Evolutionary conservation across 2,113 vertebrate genomes (phyloP), one percentile per base, ranked within the genome.

Genomic region (Stegostoma tigrinum): DNA sequence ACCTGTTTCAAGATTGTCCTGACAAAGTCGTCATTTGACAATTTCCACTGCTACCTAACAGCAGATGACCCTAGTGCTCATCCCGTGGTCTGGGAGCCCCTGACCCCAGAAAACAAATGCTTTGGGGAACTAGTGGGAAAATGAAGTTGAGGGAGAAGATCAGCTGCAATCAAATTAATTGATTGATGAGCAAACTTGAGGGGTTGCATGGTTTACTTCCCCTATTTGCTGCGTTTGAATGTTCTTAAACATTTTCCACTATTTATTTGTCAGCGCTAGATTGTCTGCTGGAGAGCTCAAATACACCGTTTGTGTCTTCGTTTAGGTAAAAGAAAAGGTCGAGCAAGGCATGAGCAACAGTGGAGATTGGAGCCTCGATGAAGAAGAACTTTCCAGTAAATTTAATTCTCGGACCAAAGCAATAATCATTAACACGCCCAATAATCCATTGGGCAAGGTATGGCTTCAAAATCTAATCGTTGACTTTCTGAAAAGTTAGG

Each of bases 361-460:
- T 96, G 98, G 98, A 45, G 98, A 99, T 96, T 99, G 99, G 99
- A 97, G 96, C 78, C 98, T 99, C 38, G 98, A 99, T 97, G 97
- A 97, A 90, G 97, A 97, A 72, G 99, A 99, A 97, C 98, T 99
- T 95, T 97, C 98, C 95, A 98, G 97, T 97, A 99, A 99, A 97
- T 99, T 99, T 97, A 99, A 97, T 97, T 98, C 98, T 0, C 99
- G 98, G 97, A 99, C 99, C 24, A 99, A 99, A 97, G 98, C 99
- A 67, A 99, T 99, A 96, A 98, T 99, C 97, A 96, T 99, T 96
- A 99, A 99, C 97, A 99, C 98, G 0, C 99, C 99, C 0, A 98
- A 99, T 96, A 99, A 99, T 96, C 99, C 99, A 0, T 96, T 98
- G 19, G 99, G 99, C 96, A 99, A 99, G 98, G 99, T 98, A 96